Percentiles rank a stretch among this genome's conserved stretches.
Evolutionary conservation across 2,113 vertebrate genomes (phyloP).

Genomic region (Mobula hypostoma): DNA sequence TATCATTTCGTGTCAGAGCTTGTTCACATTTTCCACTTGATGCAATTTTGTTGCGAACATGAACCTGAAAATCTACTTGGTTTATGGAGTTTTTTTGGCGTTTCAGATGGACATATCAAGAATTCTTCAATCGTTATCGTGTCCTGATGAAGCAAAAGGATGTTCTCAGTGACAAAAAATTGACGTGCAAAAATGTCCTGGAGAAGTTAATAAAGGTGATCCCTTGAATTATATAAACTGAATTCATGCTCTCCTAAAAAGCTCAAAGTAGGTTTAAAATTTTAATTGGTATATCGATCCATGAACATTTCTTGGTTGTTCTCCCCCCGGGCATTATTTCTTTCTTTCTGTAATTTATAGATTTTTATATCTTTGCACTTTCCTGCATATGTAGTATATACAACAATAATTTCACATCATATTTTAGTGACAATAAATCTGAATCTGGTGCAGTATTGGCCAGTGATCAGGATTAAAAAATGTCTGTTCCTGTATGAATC

Average conservation of each 20-base stretch:
- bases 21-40: neutral
- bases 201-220: constrained; percentile 87
- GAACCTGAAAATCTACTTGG: neutral
- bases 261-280: neutral
- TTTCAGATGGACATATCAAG: constrained; percentile 92
- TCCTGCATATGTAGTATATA: no score
- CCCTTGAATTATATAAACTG: neutral
- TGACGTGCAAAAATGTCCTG: constrained; percentile 89
- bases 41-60: neutral
- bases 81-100: neutral
- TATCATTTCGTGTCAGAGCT: neutral
- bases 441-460: neutral
- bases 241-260: neutral
- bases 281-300: neutral
- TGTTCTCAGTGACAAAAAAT: constrained; percentile 78
- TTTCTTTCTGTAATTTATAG: no score
- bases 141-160: constrained; percentile 97
- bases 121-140: constrained; percentile 96
- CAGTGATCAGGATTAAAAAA: neutral
- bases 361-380: no score
- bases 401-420: no score
- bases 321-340: no score
- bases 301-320: no score
- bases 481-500: neutral
- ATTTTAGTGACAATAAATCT: no score